phyloP scores from a whole-genome alignment of 1,140 invertebrate species.

The Portunus trituberculatus region DNA sequence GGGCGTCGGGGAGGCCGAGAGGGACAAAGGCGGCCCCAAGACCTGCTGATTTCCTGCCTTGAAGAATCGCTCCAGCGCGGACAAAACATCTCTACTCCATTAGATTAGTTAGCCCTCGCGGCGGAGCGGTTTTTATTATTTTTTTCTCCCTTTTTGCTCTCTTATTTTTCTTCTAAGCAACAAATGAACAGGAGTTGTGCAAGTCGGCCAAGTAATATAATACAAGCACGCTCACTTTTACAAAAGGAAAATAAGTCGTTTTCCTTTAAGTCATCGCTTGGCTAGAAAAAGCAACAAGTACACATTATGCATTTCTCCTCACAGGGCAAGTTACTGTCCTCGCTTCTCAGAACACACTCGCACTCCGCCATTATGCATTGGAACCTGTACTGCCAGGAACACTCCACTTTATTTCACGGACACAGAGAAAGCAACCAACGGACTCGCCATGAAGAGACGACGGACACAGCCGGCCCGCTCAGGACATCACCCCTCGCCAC shows the following conservation, averaged over 20 bases:
- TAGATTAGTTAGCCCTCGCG: background rate
- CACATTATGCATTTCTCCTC: background rate
- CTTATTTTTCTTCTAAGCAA: background rate
- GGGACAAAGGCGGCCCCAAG: background rate
- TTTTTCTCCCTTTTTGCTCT: background rate
- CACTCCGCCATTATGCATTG: background rate
- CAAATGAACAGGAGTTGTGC: background rate
- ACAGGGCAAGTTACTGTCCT: background rate
- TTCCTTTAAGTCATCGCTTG: background rate
- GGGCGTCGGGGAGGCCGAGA: background rate
- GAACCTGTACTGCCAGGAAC: background rate
- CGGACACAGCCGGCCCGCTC: background rate
- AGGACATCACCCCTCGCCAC: background rate
- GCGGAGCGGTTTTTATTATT: background rate
- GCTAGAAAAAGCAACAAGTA: background rate
- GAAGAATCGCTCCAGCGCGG: background rate
- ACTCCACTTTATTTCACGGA: background rate
- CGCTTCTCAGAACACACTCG: background rate
- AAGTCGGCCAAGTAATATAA: slow-evolving; percentile 9
- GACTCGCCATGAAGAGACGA: background rate
- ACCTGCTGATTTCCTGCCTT: background rate
- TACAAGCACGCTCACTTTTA: background rate
- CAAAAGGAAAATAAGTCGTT: background rate
- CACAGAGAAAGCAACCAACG: no score
- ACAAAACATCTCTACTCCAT: slow-evolving; percentile 3